Base-by-base conservation (phyloP, 2,888 invertebrate species). In the Aricia artaxerxes region DNA sequence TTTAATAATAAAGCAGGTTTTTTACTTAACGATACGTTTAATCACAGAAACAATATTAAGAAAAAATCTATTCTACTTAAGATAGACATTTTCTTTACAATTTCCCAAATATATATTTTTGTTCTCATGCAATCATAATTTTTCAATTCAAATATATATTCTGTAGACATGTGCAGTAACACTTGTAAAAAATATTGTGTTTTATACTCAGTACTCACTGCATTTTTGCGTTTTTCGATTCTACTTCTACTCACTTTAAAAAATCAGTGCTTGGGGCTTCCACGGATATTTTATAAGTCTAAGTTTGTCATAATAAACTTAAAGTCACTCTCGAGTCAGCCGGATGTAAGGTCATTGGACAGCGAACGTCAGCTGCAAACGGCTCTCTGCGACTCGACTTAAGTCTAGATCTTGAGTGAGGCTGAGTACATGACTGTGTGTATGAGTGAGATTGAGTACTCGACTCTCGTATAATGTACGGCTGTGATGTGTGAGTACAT, bases 331-430 rank as follows among this genome's bases (percentile, higher is more conserved):
- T 84, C 0, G 93, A 90, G 83, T 93, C 90, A 1, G 86, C 86
- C 4, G 93, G 93, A 81, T 94, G 93, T 0, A 93, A 84, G 0
- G 93, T 91, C 83, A 92, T 91, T 0, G 93, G 93, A 6, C 90
- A 89, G 13, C 91, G 88, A 1, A 91, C 89, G 82, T 94, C 93
- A 2, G 92, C 88, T 1, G 85, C 86, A 84, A 92, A 92, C 0
- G 84, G 84, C 2, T 75, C 78, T 2, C 64, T 60, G 40, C 83
- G 82, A 57, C 78, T 75, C 31, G 81, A 76, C 44, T 31, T 69
- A 16, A 35, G 35, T 24, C 31, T 31, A 69, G 64, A 31, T 24
- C 61, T 61, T 11, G 24, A 4, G 64, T 69, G 31, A 31, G 61
- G 4, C 13, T 24, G n/a, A 61, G 61, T 24, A 61, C 61, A 61